These are phyloP conservation scores for Melanotus villosus DNA, from an alignment of 2,888 invertebrate genomes.

Conservation along the genomic window DNA sequence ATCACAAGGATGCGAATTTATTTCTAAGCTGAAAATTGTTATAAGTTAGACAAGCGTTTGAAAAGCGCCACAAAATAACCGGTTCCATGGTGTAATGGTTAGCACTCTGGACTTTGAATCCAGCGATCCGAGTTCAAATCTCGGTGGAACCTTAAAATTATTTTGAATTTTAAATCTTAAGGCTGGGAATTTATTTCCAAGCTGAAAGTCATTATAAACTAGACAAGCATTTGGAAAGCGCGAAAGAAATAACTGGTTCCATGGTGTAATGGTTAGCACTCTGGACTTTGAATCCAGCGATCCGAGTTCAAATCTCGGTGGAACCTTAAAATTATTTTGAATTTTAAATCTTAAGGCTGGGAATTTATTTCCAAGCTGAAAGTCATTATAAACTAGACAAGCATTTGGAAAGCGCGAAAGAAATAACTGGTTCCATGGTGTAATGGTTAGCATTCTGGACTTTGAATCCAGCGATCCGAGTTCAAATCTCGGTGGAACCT, in stretches of 20 bases:
- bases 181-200: neutral
- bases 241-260: too few relatives aligned
- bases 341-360: neutral
- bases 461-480: constrained; percentile 86
- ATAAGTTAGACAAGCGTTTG: too few relatives aligned
- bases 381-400: too few relatives aligned
- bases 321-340: constrained; percentile 68
- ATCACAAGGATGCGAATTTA: neutral
- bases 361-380: neutral
- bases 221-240: too few relatives aligned
- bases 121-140: constrained; percentile 87
- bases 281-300: constrained; percentile 86
- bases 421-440: constrained; percentile 76
- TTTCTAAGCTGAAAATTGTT: neutral
- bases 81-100: constrained; percentile 84
- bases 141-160: constrained; percentile 76
- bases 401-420: too few relatives aligned
- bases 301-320: constrained; percentile 87
- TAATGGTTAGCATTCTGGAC: constrained; percentile 86
- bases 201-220: too few relatives aligned
- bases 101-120: constrained; percentile 87
- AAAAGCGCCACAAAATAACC: neutral
- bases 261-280: constrained; percentile 86
- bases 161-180: neutral
- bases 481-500: constrained; percentile 85